These are phyloP conservation scores for Macrosteles quadrilineatus DNA, from an alignment of 1,140 invertebrate genomes.

Conservation along the genomic window DNA sequence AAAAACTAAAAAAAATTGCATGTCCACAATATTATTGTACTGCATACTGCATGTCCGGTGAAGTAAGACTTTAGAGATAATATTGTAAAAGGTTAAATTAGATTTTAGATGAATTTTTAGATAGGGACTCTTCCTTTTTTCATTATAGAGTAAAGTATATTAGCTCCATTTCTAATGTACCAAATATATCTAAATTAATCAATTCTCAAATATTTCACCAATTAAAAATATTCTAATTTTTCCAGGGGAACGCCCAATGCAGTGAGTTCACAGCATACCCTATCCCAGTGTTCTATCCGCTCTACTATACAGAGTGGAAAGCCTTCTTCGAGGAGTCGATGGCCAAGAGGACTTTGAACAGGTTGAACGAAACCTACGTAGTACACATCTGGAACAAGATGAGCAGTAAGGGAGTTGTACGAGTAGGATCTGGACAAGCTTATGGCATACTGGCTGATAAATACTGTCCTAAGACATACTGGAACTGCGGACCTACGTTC, in stretches of 20 bases:
- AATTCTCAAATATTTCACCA: no score
- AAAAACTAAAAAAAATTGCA: no score
- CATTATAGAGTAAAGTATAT: no score
- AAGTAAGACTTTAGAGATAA: no score
- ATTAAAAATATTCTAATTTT: no score
- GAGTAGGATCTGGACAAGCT: constrained; percentile 35
- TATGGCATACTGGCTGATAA: constrained; percentile 37
- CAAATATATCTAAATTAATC: no score
- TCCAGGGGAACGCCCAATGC: background rate
- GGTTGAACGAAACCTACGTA: constrained; percentile 55
- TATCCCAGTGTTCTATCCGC: constrained; percentile 62
- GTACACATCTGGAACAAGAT: constrained; percentile 73
- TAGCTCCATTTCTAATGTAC: no score
- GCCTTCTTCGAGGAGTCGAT: constrained; percentile 59
- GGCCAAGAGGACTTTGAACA: constrained; percentile 50
- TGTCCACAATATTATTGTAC: no score
- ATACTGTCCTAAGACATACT: constrained; percentile 33
- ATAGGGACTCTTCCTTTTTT: no score
- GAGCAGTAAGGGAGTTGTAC: constrained; percentile 31
- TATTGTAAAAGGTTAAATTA: no score
- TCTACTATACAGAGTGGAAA: constrained; percentile 62
- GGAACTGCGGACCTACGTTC: background rate
- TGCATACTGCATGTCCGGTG: no score
- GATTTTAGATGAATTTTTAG: no score
- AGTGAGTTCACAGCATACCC: constrained; percentile 55